Evolutionary conservation across 2,113 vertebrate species (phyloP).

Genomic region (Protobothrops mucrosquamatus): DNA sequence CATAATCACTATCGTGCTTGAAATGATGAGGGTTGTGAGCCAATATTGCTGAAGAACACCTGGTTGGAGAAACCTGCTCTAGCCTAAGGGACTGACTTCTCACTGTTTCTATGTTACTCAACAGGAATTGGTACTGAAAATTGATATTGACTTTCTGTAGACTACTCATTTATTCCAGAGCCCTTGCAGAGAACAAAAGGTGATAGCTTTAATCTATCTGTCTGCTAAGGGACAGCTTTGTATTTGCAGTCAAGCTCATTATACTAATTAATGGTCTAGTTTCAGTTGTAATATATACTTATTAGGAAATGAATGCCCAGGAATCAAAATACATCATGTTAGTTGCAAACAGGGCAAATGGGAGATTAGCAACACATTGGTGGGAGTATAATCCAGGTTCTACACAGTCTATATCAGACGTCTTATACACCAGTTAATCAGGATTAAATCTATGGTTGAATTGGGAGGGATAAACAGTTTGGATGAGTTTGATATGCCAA

Average conservation of each 20-base stretch:
- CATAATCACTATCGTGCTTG: not conserved
- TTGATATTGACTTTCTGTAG: not conserved
- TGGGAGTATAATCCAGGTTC: not conserved
- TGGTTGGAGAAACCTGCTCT: not conserved
- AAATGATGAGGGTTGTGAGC: not conserved
- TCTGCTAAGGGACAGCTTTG: not conserved
- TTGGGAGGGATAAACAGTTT: not conserved
- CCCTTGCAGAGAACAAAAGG: not conserved
- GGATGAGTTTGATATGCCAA: not conserved
- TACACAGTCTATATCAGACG: not conserved
- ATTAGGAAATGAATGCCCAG: not conserved
- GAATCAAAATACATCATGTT: not conserved
- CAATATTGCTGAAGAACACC: not conserved
- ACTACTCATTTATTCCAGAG: not conserved
- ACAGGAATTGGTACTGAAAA: not conserved
- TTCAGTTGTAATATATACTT: not conserved
- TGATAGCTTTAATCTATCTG: not conserved
- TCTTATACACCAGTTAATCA: not conserved
- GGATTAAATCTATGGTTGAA: not conserved
- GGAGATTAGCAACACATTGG: not conserved
- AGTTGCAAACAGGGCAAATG: not conserved
- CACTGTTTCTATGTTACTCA: not conserved
- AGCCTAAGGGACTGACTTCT: not conserved
- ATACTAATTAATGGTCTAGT: not conserved
- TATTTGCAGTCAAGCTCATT: not conserved